Conservation (phyloP, 2,113 vertebrate species). For the Austrofundulus limnaeus region DNA sequence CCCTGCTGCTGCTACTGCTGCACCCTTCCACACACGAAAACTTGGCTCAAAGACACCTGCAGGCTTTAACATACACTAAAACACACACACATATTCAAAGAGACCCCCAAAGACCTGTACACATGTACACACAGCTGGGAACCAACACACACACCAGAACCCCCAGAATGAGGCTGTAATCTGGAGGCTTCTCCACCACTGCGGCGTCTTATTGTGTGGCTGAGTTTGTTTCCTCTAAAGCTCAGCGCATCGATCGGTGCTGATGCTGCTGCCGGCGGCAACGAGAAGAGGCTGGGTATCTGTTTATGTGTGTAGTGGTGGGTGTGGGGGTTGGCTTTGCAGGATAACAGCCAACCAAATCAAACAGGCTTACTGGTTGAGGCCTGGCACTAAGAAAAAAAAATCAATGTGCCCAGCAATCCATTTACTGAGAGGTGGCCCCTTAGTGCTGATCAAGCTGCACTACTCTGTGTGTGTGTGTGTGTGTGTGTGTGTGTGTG, state of each 20-base stretch:
- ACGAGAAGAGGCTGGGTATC: constrained; percentile 30
- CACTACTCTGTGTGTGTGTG: constrained; percentile 29
- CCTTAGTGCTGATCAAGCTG: constrained; percentile 54
- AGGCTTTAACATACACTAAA: too few relatives aligned
- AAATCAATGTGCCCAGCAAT: constrained; percentile 75
- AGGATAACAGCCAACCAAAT: constrained; percentile 74
- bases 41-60: constrained; percentile 35
- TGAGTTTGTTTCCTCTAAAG: constrained; percentile 74
- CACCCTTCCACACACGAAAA: constrained; percentile 13
- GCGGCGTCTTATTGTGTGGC: constrained; percentile 67
- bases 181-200: constrained; percentile 60
- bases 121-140: constrained; percentile 8
- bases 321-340: constrained; percentile 41
- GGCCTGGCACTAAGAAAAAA: constrained; percentile 58
- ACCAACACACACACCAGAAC: constrained; percentile 30
- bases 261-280: constrained; percentile 65
- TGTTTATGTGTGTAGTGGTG: constrained; percentile 6
- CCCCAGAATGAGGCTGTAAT: constrained; percentile 64
- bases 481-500: constrained; percentile 45
- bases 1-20: constrained; percentile 18
- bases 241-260: constrained; percentile 65
- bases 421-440: constrained; percentile 72
- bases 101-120: too few relatives aligned
- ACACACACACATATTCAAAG: too few relatives aligned
- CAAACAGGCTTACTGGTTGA: constrained; percentile 72